Evolutionary conservation across 2,113 vertebrate genomes (phyloP), one percentile per base, ranked within the genome.

Genomic region (Muntiacus muntjak): DNA sequence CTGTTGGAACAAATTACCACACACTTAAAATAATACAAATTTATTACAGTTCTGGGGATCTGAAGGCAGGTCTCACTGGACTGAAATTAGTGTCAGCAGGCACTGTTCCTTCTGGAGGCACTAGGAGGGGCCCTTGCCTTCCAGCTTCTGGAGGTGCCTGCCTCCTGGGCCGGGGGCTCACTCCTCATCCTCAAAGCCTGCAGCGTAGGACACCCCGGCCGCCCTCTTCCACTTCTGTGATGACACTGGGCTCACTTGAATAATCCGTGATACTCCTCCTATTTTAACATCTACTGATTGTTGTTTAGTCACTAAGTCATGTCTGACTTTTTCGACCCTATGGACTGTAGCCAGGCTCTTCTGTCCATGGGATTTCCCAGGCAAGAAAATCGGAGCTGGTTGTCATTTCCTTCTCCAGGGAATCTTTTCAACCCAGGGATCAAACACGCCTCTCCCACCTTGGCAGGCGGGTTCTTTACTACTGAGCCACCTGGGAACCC

Each of bases 181-280:
- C 9, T 5, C 47, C 17, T 45, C 45, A 7, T 10, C 62, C 26
- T 87, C 71, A 40, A 14, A 58, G 62, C 33, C 21, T 9, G 60
- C 16, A 2, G 17, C 5, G 12, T 25, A n/a, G 5, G 33, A 30
- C 45, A 9, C 58, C 11, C 40, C 17, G 3, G 33, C 50, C 23
- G 1, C 16, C 57, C 12, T 3, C 9, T 16, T 13, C 25, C 33
- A 23, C 45, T 64, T 12, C 47, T 9, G 58, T 16, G 83, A 25
- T 15, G 9, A 12, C 36, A 2, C 5, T 6, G 25, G 36, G 55
- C 26, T 43, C 17, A 0, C 11, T 4, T 0, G 2, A 6, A 14
- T 14, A 17, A 25, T 2, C 55, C 21, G 3, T 47, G 30, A 11
- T 28, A 3, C 9, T 47, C 19, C 16, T 8, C 79, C 33, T 17